Evolutionary conservation across 2,113 vertebrate species (phyloP).

Genomic region (Bagarius yarrelli): DNA sequence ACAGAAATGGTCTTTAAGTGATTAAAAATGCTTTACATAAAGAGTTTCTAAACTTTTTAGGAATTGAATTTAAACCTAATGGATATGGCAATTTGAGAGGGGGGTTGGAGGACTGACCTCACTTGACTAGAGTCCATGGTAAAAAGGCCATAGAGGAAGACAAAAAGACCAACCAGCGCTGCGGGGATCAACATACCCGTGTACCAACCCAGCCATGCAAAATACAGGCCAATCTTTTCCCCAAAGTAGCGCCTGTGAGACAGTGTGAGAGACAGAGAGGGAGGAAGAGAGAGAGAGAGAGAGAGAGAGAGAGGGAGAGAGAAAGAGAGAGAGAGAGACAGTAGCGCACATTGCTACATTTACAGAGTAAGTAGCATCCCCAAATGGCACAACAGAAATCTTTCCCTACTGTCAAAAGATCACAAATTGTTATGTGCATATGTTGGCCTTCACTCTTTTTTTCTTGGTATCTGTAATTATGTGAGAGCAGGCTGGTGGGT

Average conservation of each 20-base stretch:
- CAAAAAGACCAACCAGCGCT: constrained; percentile 91
- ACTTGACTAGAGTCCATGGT: constrained; percentile 99
- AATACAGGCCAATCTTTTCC: constrained; percentile 97
- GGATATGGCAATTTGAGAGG: not conserved
- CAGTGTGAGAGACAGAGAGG: constrained; percentile 10
- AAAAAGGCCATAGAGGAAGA: constrained; percentile 96
- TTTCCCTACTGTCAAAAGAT: not conserved
- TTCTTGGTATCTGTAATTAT: not conserved
- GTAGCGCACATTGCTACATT: not conserved
- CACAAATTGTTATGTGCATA: not conserved
- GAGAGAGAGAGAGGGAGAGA: not conserved
- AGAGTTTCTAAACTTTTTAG: not conserved
- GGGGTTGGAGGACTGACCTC: constrained; percentile 73
- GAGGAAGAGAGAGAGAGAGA: constrained; percentile 20
- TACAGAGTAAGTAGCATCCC: not conserved
- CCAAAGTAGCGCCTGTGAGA: constrained; percentile 88
- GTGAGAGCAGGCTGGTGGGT: not conserved
- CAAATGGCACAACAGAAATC: not conserved
- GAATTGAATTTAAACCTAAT: not conserved
- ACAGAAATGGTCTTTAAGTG: not conserved
- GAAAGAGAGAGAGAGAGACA: no score
- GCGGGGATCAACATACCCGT: constrained; percentile 98
- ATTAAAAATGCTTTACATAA: not conserved
- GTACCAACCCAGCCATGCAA: constrained; percentile 98
- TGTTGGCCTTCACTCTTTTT: not conserved